phyloP scores from a whole-genome alignment of 2,888 invertebrate species.

The Autographa pulchrina region DNA sequence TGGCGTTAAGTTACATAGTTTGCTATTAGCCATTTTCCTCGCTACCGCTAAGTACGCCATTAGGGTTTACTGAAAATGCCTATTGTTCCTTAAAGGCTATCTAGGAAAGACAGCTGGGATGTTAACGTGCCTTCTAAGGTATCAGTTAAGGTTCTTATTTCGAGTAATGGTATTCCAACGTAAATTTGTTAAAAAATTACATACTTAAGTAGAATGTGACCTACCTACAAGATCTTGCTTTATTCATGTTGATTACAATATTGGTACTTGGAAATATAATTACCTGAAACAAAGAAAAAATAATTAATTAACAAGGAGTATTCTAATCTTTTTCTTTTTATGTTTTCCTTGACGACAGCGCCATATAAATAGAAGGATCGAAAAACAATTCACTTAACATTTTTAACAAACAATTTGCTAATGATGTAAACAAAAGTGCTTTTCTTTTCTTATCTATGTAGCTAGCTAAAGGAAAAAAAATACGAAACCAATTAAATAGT shows the following conservation, averaged over 20 bases:
- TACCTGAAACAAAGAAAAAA: constrained; percentile 17
- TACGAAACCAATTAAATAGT: too few species aligned
- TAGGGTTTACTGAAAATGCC: too few species aligned
- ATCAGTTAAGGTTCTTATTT: too few species aligned
- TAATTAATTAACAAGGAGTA: neutral
- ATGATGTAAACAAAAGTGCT: neutral
- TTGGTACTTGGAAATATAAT: neutral
- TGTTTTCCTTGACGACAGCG: neutral
- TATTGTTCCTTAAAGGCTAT: too few species aligned
- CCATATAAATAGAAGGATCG: neutral
- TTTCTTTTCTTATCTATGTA: neutral
- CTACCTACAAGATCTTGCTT: neutral
- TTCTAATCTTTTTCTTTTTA: neutral
- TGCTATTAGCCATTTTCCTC: too few species aligned
- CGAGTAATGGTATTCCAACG: too few species aligned
- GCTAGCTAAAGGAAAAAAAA: too few species aligned
- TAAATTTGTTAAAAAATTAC: too few species aligned
- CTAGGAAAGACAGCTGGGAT: too few species aligned
- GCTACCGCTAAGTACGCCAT: too few species aligned
- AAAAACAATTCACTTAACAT: neutral
- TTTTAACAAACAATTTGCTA: neutral
- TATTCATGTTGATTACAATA: neutral
- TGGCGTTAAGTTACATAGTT: too few species aligned
- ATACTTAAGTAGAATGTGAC: neutral
- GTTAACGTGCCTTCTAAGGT: too few species aligned